A percentile compares a stretch with the other conserved stretches of the same genome.
Evolutionary conservation across 2,888 invertebrate genomes (phyloP).

Genomic region (Ormia ochracea): DNA sequence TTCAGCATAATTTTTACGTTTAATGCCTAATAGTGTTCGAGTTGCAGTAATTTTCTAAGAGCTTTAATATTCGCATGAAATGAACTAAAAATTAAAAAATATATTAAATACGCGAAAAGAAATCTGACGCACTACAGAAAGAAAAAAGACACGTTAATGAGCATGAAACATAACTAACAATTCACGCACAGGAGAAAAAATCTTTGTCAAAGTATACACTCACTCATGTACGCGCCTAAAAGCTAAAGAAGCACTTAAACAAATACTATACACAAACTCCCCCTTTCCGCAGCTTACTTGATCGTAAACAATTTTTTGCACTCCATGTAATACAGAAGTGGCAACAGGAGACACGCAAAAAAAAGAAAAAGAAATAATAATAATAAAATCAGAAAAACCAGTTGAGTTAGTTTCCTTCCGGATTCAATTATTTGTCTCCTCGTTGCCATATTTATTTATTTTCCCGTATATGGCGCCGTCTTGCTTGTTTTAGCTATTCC

Average conservation of each 20-base stretch:
- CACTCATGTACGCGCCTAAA: background rate
- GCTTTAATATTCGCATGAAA: conserved; percentile 32
- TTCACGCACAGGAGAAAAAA: conserved; percentile 53
- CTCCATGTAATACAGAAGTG: conserved; percentile 9
- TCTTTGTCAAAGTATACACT: background rate
- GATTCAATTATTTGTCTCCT: conserved; percentile 73
- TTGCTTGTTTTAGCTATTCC: conserved; percentile 32
- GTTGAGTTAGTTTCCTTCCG: conserved; percentile 76
- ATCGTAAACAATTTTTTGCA: conserved; percentile 6
- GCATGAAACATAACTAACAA: conserved; percentile 40
- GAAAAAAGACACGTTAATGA: conserved; percentile 1
- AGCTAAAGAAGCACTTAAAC: background rate
- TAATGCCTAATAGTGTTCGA: background rate
- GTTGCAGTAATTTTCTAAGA: conserved; percentile 29
- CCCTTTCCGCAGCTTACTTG: background rate
- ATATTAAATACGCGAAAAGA: conserved; percentile 44
- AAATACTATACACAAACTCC: background rate
- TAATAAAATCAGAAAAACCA: conserved; percentile 66
- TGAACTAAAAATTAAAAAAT: conserved; percentile 12
- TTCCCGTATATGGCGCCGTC: conserved; percentile 61
- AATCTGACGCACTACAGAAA: conserved; percentile 44
- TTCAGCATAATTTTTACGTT: conserved; percentile 16
- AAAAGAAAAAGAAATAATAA: background rate
- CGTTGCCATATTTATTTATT: conserved; percentile 52
- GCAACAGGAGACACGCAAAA: conserved; percentile 2